A percentile compares a stretch with the other conserved stretches of the same genome.
Conservation (phyloP, 2,888 invertebrate genomes). For the Aricia artaxerxes region DNA sequence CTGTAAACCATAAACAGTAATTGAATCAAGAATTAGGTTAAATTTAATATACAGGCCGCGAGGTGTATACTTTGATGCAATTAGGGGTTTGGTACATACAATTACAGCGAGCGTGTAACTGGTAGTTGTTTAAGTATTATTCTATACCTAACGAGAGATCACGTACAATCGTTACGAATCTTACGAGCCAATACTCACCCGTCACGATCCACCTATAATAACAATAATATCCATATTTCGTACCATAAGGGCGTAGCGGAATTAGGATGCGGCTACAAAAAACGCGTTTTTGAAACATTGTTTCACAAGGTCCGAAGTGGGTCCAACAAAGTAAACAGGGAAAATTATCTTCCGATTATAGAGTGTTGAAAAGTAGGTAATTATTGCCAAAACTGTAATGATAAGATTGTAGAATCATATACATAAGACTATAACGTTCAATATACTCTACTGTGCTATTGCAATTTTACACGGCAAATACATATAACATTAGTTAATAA, state of each 20-base stretch:
- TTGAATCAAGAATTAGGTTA: constrained; percentile 1
- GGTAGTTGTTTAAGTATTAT: constrained; percentile 41
- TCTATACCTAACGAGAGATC: constrained; percentile 41
- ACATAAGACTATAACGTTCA: too few relatives aligned
- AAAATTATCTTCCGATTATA: background rate
- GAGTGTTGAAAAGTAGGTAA: background rate
- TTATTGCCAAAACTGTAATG: too few relatives aligned
- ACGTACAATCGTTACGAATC: constrained; percentile 47
- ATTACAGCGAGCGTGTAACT: constrained; percentile 36
- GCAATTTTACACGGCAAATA: too few relatives aligned
- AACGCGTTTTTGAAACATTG: constrained; percentile 40
- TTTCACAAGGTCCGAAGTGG: background rate
- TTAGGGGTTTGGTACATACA: constrained; percentile 35
- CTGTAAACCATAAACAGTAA: background rate
- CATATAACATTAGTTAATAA: too few relatives aligned
- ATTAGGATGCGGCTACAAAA: constrained; percentile 63
- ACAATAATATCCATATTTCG: constrained; percentile 78
- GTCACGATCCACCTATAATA: constrained; percentile 69
- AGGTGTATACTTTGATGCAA: constrained; percentile 32
- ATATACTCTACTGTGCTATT: too few relatives aligned
- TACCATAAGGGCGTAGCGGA: constrained; percentile 65
- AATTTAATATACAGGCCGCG: constrained; percentile 3
- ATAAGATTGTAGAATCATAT: too few relatives aligned
- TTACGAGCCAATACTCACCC: constrained; percentile 53
- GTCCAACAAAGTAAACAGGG: background rate